These are phyloP conservation scores for Luidia sarsii DNA, from an alignment of 53 echinoderm and acorn worm genomes.

Conservation along the genomic window DNA sequence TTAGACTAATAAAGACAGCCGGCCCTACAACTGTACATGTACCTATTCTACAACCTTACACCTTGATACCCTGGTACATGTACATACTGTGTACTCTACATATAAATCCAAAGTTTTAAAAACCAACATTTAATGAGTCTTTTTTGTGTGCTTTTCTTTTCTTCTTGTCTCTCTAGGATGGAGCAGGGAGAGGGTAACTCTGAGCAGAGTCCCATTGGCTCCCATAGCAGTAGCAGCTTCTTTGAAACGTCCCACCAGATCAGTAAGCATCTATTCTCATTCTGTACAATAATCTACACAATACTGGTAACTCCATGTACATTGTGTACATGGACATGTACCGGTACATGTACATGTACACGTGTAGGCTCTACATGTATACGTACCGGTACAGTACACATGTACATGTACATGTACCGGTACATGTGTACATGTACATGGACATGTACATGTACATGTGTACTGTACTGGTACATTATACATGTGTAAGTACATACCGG, in stretches of 20 bases:
- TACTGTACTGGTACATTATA: no score
- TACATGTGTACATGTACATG: no score
- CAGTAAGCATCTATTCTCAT: no score
- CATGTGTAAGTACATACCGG: no score
- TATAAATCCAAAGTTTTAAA: neutral
- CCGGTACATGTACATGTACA: no score
- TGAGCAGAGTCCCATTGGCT: conserved; percentile 84
- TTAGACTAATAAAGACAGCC: no score
- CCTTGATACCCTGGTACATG: neutral
- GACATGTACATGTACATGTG: no score
- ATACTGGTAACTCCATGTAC: no score
- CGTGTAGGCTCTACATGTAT: no score
- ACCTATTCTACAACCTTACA: neutral
- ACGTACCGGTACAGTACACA: neutral
- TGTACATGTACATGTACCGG: neutral
- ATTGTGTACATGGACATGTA: no score
- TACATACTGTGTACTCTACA: neutral
- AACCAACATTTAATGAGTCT: neutral
- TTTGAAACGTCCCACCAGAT: conserved; percentile 68
- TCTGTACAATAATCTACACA: no score
- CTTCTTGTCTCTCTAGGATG: conserved; percentile 67
- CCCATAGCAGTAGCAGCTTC: conserved; percentile 68
- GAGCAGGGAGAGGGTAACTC: conserved; percentile 91
- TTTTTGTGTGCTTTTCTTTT: neutral
- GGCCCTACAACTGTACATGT: neutral